Conservation (phyloP, 2,888 invertebrate genomes). For the Temnothorax rugatulus region DNA sequence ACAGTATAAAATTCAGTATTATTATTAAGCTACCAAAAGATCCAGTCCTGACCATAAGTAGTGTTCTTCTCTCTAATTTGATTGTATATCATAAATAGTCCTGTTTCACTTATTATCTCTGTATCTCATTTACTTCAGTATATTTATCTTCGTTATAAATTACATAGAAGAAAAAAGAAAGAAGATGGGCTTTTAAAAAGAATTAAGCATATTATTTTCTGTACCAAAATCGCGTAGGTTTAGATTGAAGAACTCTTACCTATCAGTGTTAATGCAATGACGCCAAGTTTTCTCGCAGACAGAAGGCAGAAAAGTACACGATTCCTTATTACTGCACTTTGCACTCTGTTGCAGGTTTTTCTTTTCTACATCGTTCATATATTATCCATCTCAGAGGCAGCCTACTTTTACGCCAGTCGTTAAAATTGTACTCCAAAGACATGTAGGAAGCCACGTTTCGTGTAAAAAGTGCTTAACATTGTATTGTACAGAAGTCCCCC, state of each 20-base stretch:
- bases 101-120: too few species aligned
- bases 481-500: too few species aligned
- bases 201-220: neutral
- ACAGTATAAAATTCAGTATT: too few species aligned
- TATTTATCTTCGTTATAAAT: neutral
- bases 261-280: neutral
- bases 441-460: neutral
- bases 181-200: neutral
- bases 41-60: too few species aligned
- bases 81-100: too few species aligned
- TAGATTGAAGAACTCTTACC: neutral
- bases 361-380: conserved; percentile 20
- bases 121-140: neutral
- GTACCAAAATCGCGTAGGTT: neutral
- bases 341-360: neutral
- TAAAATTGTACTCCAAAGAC: neutral
- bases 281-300: neutral
- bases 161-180: neutral
- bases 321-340: neutral
- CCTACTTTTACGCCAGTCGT: neutral
- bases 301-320: neutral
- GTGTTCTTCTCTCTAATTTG: too few species aligned
- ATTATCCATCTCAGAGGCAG: conserved; percentile 6
- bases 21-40: too few species aligned
- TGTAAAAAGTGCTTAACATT: neutral